Conservation (phyloP, 2,888 invertebrate genomes). For the Tenodera sinensis region DNA sequence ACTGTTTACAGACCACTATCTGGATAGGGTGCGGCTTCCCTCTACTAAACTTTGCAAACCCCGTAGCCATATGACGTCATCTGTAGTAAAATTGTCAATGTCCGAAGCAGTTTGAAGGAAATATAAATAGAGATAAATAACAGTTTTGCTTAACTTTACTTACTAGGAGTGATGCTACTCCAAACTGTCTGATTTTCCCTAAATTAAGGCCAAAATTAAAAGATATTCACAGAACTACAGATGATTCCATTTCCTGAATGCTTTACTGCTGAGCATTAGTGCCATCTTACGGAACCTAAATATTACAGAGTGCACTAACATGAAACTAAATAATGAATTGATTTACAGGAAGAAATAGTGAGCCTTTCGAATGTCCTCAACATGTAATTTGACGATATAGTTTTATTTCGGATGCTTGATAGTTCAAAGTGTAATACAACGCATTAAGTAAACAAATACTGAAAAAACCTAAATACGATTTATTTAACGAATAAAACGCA, state of each 20-base stretch:
- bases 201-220: not conserved
- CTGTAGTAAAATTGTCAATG: slow-evolving; percentile 8
- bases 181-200: not conserved
- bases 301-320: not conserved
- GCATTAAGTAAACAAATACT: no score
- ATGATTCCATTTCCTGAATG: not conserved
- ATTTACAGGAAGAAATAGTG: no score
- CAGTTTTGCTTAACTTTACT: not conserved
- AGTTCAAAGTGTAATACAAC: no score
- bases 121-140: not conserved
- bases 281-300: not conserved
- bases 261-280: not conserved
- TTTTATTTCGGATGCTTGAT: no score
- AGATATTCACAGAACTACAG: not conserved
- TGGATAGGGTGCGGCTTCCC: slow-evolving; percentile 38
- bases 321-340: no score
- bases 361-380: no score
- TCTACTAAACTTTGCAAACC: slow-evolving; percentile 38
- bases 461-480: no score
- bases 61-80: slow-evolving; percentile 35
- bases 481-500: no score
- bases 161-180: not conserved
- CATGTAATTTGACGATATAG: no score
- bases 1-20: slow-evolving; percentile 29
- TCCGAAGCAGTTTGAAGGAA: not conserved